Evolutionary conservation across 2,797 vertebrate genomes (phyloP).

Genomic region (Pseudopleuronectes americanus): DNA sequence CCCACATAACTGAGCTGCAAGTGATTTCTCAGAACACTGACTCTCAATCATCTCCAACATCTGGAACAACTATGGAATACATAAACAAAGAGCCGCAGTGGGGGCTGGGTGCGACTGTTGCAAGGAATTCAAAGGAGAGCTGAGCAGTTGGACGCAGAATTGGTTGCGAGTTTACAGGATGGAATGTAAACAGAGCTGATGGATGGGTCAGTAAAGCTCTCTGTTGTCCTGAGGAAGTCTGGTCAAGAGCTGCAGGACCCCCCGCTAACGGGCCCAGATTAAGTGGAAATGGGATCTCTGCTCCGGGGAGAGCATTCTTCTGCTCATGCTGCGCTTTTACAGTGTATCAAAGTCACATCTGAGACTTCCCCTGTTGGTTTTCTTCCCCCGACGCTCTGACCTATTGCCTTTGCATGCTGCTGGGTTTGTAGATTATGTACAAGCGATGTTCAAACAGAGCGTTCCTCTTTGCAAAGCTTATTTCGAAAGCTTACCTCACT

Average conservation of each 20-base stretch:
- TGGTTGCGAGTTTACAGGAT: slow-evolving; percentile 52
- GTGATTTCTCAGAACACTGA: slow-evolving; percentile 79
- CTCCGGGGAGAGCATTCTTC: slow-evolving; percentile 63
- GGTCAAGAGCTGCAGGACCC: slow-evolving; percentile 64
- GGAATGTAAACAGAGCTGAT: slow-evolving; percentile 78
- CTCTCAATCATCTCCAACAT: slow-evolving; percentile 82
- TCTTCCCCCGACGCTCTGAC: slow-evolving; percentile 51
- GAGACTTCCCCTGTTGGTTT: slow-evolving; percentile 43
- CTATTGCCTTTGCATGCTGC: slow-evolving; percentile 49
- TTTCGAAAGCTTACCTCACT: slow-evolving; percentile 48
- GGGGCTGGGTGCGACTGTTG: slow-evolving; percentile 58
- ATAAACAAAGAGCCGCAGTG: slow-evolving; percentile 69
- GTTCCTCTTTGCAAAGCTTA: slow-evolving; percentile 32
- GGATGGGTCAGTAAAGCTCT: slow-evolving; percentile 67
- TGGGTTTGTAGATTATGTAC: slow-evolving; percentile 57
- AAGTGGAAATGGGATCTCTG: slow-evolving; percentile 67
- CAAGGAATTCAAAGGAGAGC: slow-evolving; percentile 59
- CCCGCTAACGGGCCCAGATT: slow-evolving; percentile 54
- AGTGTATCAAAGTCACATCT: slow-evolving; percentile 74
- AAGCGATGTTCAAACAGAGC: slow-evolving; percentile 60
- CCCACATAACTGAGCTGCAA: slow-evolving; percentile 72
- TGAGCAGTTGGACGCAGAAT: slow-evolving; percentile 44
- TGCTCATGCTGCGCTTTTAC: slow-evolving; percentile 59
- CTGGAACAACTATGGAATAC: slow-evolving; percentile 80
- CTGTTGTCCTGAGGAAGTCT: slow-evolving; percentile 69